Evolutionary conservation across 2,888 invertebrate species (phyloP), one percentile per base, ranked within the genome.

Genomic region (Unio pictorum): DNA sequence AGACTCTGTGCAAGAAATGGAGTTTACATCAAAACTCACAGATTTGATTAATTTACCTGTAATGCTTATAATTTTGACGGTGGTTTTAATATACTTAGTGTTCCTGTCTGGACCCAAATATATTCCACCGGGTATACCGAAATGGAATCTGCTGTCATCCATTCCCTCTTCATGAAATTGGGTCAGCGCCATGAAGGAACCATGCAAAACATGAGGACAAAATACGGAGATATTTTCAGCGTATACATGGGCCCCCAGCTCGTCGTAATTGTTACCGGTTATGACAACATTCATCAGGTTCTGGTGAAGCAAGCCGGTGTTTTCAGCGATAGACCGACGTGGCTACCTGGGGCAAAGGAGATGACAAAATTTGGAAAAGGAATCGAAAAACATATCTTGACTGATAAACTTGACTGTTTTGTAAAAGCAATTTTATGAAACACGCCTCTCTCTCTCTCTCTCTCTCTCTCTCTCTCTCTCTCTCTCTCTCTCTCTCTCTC

Each of bases 221-320:
- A 64, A 8, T 73, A 79, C 55, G 80, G 80, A 1, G 68, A 72
- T 15, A 58, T 81, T 4, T 77, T 68, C 61, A 54, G 73, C n/a
- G 57, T 74, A 11, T 57, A 66, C 15, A 17, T 79, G 20, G 80
- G 77, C 1, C 45, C 59, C 0, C 68, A 68, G 58, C 20, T 63
- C 4, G 20, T 73, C 17, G 72, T 80, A 7, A 61, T 74, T 60
- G 55, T 79, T 1, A 68, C 60, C 54, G 70, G 75, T 1, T 75
- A 72, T 68, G 74, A 79, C 28, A 62, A 69, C 3, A 74, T 78
- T 23, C 61, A 78, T 23, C 65, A 75, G 30, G 73, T 74, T 3
- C 64, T 78, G 18, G 78, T 75, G 1, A 75, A 71, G 28, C 56
- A 75, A 11, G 68, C 66, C 3, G 69, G 71, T 7, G 18, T 58